Evolutionary conservation across 2,888 invertebrate genomes (phyloP), one percentile per base, ranked within the genome.

Genomic region (Catonia carolina): DNA sequence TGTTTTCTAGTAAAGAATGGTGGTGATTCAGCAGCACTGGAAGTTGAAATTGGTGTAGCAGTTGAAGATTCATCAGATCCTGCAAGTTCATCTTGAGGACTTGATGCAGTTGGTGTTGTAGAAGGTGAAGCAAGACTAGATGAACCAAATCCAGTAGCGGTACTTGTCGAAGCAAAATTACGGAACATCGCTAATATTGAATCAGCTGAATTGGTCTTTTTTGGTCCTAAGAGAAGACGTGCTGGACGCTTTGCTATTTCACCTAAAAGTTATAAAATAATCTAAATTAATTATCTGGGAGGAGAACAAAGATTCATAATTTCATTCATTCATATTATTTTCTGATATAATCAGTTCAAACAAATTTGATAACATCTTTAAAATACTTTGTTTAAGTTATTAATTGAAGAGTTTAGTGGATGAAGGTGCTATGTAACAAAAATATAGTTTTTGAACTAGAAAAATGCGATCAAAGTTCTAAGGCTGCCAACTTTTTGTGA

Each of bases 101-200:
- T 63, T 7, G 66, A 84, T 12, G 84, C 83, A 18, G 85, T 85
- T 12, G 86, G 86, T 18, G 84, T 84, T 49, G 84, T 84, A 6
- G 84, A 84, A 17, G 82, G 79, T 5, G 85, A 83, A 1, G 83
- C 74, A 54, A 78, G 79, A 47, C 82, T 75, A 2, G 84, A 83
- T 22, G 83, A 78, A 2, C 80, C 78, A 56, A 79, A 71, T 58
- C 81, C 81, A 56, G 78, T 77, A 39, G 79, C 79, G 2, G 80
- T 79, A 56, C 78, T 79, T 50, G 81, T 79, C 2, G 63, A 39
- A 15, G 85, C 82, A 69, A 85, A 85, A 68, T 84, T 86, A 55
- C 84, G 76, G 69, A 88, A 86, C 84, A 88, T 86, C 8, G 86
- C 85, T 60, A 87, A 72, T 62, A 88, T 84, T 1, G 87, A 87